A percentile compares a stretch with the other conserved stretches of the same genome.
phyloP scores from a whole-genome alignment of 2,113 vertebrate species.

The Rynchops niger region DNA sequence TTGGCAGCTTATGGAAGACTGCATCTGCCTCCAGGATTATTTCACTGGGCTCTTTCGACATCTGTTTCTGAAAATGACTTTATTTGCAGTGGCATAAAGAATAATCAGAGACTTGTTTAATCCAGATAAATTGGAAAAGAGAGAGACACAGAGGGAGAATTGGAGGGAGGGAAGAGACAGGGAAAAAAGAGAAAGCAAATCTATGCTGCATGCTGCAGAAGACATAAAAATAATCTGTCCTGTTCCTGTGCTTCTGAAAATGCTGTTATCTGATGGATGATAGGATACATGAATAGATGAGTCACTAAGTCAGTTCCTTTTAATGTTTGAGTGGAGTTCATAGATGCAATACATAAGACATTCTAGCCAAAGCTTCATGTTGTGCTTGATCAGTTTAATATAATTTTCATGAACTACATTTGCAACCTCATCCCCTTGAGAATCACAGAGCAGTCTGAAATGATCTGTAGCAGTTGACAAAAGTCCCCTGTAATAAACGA shows the following conservation, averaged over 20 bases:
- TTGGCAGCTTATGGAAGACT: constrained; percentile 62
- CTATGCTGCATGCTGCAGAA: neutral
- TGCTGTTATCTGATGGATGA: neutral
- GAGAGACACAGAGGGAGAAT: constrained; percentile 16
- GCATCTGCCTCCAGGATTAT: constrained; percentile 71
- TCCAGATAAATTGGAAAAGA: constrained; percentile 59
- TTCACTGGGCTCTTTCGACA: constrained; percentile 57
- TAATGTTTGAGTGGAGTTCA: neutral
- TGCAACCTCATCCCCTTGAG: neutral
- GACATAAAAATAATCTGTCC: constrained; percentile 33
- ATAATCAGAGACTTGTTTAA: constrained; percentile 70
- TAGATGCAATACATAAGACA: neutral
- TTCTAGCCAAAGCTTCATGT: neutral
- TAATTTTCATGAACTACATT: constrained; percentile 5
- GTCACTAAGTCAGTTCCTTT: constrained; percentile 16
- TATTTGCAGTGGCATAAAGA: constrained; percentile 71
- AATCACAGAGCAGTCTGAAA: neutral
- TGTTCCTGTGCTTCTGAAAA: constrained; percentile 13
- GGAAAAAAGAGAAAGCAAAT: neutral
- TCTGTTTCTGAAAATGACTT: constrained; percentile 74
- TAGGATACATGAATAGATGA: constrained; percentile 14
- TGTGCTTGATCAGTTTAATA: constrained; percentile 3
- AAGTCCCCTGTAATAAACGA: neutral
- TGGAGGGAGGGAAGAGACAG: neutral
- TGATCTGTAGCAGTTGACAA: neutral